Base-by-base conservation (phyloP, 2,797 vertebrate genomes). In the Pempheris klunzingeri region DNA sequence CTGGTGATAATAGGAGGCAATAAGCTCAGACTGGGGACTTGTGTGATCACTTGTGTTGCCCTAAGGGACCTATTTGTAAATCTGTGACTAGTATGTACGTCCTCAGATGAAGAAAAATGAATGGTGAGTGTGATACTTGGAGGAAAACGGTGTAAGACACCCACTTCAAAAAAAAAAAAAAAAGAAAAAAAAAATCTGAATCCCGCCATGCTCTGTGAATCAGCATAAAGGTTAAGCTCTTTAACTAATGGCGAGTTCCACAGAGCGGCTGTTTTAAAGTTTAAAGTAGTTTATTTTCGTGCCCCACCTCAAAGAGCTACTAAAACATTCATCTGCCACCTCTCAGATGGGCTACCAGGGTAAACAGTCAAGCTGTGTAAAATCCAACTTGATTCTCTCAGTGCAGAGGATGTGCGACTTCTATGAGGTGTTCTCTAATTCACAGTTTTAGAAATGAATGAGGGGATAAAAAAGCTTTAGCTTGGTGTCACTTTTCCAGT, bases 281-380 rank as follows among this genome's bases (percentile, higher is more conserved):
- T 68, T 20, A 39, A 14, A n/a, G n/a, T n/a, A n/a, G 18, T 66
- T 74, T 63, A 75, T 69, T 77, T 55, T 49, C 41, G 43, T 53
- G 30, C 32, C 30, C 22, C 12, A 30, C 55, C 47, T 68, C 54
- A 73, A 57, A 78, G 66, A 49, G 41, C 49, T n/a, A 20, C 47
- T 85, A 14, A 82, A 77, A 82, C 60, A 77, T 73, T 74, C 17
- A 81, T 57, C 74, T 49, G 44, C 2, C 0, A 26, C 67, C 61
- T 55, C 60, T 71, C 53, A 58, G 60, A 38, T 59, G 20, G 47
- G 34, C 59, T 54, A 66, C 1, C 11, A 11, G 44, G 30, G 11
- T 49, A 10, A 65, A 63, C 41, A 50, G 54, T 24, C 50, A 20
- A 32, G 39, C 52, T 30, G 53, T 46, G 50, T 34, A 28, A 63